Conservation (phyloP, 2,113 vertebrate species). For the Progne subis region DNA sequence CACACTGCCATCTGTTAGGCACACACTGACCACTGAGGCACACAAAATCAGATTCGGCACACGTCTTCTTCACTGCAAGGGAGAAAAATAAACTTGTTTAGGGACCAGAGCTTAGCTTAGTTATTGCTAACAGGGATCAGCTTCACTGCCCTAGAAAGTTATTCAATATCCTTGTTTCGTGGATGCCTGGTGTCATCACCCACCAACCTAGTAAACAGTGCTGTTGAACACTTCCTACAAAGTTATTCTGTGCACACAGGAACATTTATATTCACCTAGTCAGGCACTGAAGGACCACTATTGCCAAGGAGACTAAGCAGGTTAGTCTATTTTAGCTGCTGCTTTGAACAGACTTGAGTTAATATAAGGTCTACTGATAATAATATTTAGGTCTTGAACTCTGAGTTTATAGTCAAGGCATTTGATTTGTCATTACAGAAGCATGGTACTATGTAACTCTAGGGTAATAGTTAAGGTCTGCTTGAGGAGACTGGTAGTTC, state of each 20-base stretch:
- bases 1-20: slow-evolving; percentile 94
- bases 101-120: neutral
- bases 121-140: neutral
- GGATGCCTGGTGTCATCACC: rapidly evolving
- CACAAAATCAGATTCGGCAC: slow-evolving; percentile 87
- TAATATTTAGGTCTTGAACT: neutral
- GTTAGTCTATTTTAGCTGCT: neutral
- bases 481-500: neutral
- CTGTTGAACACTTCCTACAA: neutral
- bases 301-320: neutral
- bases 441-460: neutral
- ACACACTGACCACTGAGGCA: slow-evolving; percentile 92
- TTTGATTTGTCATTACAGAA: neutral
- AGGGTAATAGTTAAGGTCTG: neutral
- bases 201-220: neutral
- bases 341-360: neutral
- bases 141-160: neutral
- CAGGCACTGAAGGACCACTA: neutral
- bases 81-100: neutral
- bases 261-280: neutral
- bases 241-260: neutral
- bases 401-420: neutral
- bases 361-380: neutral
- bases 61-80: slow-evolving; percentile 88
- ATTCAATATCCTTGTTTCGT: neutral